A percentile compares a stretch with the other conserved stretches of the same genome.
phyloP scores from a whole-genome alignment of 1,140 invertebrate genomes.

The Temnothorax nylanderi region DNA sequence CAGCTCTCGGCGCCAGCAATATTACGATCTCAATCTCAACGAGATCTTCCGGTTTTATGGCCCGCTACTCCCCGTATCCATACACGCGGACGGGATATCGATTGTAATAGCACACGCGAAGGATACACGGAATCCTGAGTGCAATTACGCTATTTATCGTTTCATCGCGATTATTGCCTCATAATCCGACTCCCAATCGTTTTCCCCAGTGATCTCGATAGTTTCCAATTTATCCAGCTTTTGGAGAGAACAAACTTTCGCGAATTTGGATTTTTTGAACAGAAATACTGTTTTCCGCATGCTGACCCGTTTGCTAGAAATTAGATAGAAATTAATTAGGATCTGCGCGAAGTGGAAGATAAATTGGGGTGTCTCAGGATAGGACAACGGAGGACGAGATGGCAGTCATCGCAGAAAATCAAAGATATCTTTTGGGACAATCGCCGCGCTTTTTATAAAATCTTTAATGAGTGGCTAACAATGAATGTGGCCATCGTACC shows the following conservation, averaged over 20 bases:
- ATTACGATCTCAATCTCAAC: conserved; percentile 67
- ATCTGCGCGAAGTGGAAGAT: neutral
- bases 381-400: neutral
- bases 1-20: conserved; percentile 12
- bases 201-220: neutral
- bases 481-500: neutral
- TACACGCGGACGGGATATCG: conserved; percentile 35
- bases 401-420: neutral
- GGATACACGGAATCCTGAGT: neutral
- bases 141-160: conserved; percentile 61
- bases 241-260: neutral
- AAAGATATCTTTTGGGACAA: neutral
- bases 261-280: neutral
- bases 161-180: neutral
- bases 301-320: neutral
- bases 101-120: conserved; percentile 26
- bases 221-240: no score
- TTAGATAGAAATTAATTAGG: neutral
- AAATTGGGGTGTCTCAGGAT: neutral
- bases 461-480: neutral
- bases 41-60: conserved; percentile 63
- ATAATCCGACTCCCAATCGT: neutral
- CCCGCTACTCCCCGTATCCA: conserved; percentile 1
- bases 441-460: neutral
- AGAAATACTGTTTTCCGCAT: neutral